Base-by-base conservation (phyloP, 1,140 invertebrate species). In the Tachypleus tridentatus region DNA sequence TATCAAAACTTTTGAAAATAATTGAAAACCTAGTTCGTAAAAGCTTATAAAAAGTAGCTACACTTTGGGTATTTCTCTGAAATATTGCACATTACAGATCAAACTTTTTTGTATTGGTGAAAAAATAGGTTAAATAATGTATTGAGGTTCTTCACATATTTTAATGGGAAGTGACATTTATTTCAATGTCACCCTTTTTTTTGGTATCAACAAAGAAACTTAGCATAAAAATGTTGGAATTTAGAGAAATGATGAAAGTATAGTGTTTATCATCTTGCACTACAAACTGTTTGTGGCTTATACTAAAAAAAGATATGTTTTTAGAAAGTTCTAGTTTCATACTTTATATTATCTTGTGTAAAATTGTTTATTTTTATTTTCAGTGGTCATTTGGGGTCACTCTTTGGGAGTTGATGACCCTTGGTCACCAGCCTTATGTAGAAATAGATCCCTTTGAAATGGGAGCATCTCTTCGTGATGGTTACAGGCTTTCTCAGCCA, bases 361-460 rank as follows among this genome's bases (percentile, higher is more conserved):
- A 29, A 29, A 29, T 29, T 29, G 29, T 29, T 29, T 29, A 29
- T 29, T 29, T 56, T 62, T 72, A 69, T 60, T 81, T 81, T 64
- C 76, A 93, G 89, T 97, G 93, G 93, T 85, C 91, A 6, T 87
- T 95, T 80, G 94, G 93, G 47, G 89, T 97, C 51, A 83, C 93
- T 51, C 79, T 97, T 59, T 98, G 94, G 94, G 94, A 98, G 77
- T 76, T 97, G 73, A 87, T 91, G 67, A 96, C 92, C 1, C 78
- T 95, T 64, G 92, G 87, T 47, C 86, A 91, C 67, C 84, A 91
- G 70, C 93, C 93, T 0, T 90, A 91, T 72, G 81, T 86, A 5
- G 91, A 97, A 74, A 85, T 97, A 49, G 91, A 95, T 77, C 87
- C 91, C 56, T 93, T 91, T 75, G 93, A 97, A 76, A 88, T 97